A percentile compares a stretch with the other conserved stretches of the same genome.
Conservation (phyloP, 2,797 vertebrate species). For the Scolopax bukidnonensis region DNA sequence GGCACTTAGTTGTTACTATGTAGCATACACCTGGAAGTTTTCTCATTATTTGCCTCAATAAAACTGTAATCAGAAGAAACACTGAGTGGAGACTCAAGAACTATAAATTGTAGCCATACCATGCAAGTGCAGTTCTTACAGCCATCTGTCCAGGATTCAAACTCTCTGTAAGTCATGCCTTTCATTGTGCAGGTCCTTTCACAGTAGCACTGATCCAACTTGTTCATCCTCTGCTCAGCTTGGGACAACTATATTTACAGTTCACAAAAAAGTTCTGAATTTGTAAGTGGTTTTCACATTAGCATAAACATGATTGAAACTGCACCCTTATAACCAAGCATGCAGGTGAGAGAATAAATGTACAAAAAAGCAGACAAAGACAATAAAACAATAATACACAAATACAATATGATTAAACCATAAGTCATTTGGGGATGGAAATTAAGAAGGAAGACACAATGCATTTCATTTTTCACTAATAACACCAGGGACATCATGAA, state of each 20-base stretch:
- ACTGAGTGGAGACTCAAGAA: too few relatives aligned
- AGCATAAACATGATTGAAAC: neutral
- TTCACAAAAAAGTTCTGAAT: constrained; percentile 44
- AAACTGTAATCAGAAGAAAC: neutral
- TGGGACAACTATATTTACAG: constrained; percentile 86
- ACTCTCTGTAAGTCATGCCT: constrained; percentile 91
- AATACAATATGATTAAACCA: neutral
- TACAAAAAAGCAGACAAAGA: neutral
- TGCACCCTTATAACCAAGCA: neutral
- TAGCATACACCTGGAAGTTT: constrained; percentile 9
- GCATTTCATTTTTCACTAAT: neutral
- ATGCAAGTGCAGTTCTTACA: constrained; percentile 97
- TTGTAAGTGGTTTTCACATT: neutral
- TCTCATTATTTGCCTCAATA: constrained; percentile 20
- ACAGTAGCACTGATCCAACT: constrained; percentile 96
- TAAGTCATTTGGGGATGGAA: neutral
- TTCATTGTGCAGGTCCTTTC: constrained; percentile 95
- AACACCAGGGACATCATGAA: neutral
- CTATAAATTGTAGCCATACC: constrained; percentile 82
- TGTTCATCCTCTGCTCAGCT: constrained; percentile 97
- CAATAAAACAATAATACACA: neutral
- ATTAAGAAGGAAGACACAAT: neutral
- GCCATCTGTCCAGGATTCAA: constrained; percentile 94
- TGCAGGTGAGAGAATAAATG: neutral
- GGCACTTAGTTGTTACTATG: neutral